Base-by-base conservation (phyloP, 1,140 invertebrate genomes). In the Nephotettix cincticeps region DNA sequence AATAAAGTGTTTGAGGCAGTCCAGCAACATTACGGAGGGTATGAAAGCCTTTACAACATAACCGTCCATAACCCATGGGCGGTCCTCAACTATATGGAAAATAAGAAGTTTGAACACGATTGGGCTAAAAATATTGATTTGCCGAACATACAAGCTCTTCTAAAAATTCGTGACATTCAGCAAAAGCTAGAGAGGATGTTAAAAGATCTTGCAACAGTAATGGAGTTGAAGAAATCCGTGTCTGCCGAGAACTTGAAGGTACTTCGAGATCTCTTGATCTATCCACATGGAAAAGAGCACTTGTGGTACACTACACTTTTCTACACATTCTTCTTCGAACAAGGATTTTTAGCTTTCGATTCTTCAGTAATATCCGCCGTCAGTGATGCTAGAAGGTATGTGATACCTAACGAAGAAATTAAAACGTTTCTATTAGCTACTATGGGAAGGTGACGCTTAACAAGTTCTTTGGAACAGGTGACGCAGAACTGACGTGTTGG, bases 331-430 rank as follows among this genome's bases (percentile, higher is more conserved):
- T 19, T 51, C 14, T 51, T 51, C 47, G 4, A 51, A n/a, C 4
- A 51, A 21, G 47, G 47, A 4, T 51, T 51, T 21, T 51, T 51
- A n/a, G 47, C 47, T 21, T 51, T 19, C 21, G 47, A 51, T 21
- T 21, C 47, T 17, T 17, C 14, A n/a, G 47, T 51, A n/a, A 51
- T 19, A 3, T 51, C 47, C 21, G 47, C 4, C 4, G 21, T 51
- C 47, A 51, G 47, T 51, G 21, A 51, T 21, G 47, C 47, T 21
- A 51, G 47, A n/a, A 51, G 47, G 47, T 51, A 51, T 21, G 47
- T 51, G 4, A 51, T 51, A 6, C 47, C 47, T 19, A 51, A 51
- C n/a, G 47, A 51, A 51, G 47, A 51, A n/a, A 21, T 51, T 21
- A 51, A 51, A n/a, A 6, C 6, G 21, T 51, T 51, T 21, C n/a